These are phyloP conservation scores for Dorcus hopei DNA, from an alignment of 2,888 invertebrate genomes.

Conservation along the genomic window DNA sequence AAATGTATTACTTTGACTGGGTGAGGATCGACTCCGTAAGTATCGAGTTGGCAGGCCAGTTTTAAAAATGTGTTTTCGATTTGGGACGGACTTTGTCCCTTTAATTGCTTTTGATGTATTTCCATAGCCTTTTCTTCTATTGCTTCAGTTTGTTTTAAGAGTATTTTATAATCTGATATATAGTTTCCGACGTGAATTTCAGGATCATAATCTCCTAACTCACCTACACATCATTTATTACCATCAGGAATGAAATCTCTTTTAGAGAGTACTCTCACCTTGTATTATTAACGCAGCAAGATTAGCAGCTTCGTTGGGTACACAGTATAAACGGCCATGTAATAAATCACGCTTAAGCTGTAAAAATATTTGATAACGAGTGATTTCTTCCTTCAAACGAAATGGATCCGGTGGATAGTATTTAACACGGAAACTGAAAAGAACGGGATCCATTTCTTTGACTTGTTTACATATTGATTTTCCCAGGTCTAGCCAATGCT, in stretches of 20 bases:
- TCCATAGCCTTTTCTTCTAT: conserved; percentile 93
- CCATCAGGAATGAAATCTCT: not conserved
- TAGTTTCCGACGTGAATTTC: conserved; percentile 86
- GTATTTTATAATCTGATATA: conserved; percentile 84
- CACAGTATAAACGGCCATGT: conserved; percentile 92
- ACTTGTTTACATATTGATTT: conserved; percentile 89
- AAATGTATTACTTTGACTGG: conserved; percentile 77
- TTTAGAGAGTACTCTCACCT: conserved; percentile 58
- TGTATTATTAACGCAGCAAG: conserved; percentile 90
- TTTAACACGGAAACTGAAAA: conserved; percentile 95
- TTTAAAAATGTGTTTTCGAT: conserved; percentile 89
- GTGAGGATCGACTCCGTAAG: conserved; percentile 97
- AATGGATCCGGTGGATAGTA: conserved; percentile 96
- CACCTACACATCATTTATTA: conserved; percentile 62
- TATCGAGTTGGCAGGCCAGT: conserved; percentile 88
- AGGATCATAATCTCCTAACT: conserved; percentile 91
- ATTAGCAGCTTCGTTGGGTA: conserved; percentile 82
- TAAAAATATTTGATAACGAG: conserved; percentile 90
- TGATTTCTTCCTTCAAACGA: conserved; percentile 88
- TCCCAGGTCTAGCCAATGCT: conserved; percentile 93
- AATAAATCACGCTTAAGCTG: conserved; percentile 92
- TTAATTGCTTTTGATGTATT: conserved; percentile 81
- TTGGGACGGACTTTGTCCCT: conserved; percentile 81
- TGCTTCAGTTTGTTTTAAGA: conserved; percentile 87
- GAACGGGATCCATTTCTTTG: conserved; percentile 87